These are phyloP conservation scores for Bostrychus sinensis DNA, from an alignment of 2,113 vertebrate genomes.

Conservation along the genomic window DNA sequence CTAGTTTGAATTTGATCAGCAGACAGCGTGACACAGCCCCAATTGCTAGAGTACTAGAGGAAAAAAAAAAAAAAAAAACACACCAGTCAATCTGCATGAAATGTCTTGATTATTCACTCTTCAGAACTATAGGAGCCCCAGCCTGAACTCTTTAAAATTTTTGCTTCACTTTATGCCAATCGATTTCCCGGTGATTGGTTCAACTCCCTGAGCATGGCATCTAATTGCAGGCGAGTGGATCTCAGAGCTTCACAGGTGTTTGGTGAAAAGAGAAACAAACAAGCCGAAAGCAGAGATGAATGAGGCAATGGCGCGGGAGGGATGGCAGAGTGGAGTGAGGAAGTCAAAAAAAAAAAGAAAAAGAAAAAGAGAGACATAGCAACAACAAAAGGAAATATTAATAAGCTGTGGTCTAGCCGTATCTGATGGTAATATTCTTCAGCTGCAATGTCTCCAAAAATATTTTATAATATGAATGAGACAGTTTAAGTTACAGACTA, in stretches of 20 bases:
- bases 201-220: slow-evolving; percentile 24
- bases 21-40: not conserved
- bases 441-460: no score
- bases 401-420: slow-evolving; percentile 44
- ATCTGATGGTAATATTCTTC: slow-evolving; percentile 57
- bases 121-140: slow-evolving; percentile 15
- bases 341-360: no score
- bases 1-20: not conserved
- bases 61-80: not conserved
- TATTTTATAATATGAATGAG: no score
- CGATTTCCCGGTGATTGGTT: slow-evolving; percentile 28
- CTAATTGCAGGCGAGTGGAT: slow-evolving; percentile 53
- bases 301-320: slow-evolving; percentile 24
- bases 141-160: slow-evolving; percentile 36
- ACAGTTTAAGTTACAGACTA: no score
- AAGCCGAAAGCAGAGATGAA: slow-evolving; percentile 35
- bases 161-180: slow-evolving; percentile 17
- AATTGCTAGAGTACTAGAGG: not conserved
- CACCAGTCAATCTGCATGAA: not conserved
- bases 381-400: slow-evolving; percentile 60
- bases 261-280: slow-evolving; percentile 57
- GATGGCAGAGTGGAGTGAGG: slow-evolving; percentile 15
- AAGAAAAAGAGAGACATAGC: slow-evolving; percentile 6
- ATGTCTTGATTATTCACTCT: slow-evolving; percentile 24
- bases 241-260: slow-evolving; percentile 60